Evolutionary conservation across 2,113 vertebrate genomes (phyloP).

Genomic region (Microcebus lehilahytsara): DNA sequence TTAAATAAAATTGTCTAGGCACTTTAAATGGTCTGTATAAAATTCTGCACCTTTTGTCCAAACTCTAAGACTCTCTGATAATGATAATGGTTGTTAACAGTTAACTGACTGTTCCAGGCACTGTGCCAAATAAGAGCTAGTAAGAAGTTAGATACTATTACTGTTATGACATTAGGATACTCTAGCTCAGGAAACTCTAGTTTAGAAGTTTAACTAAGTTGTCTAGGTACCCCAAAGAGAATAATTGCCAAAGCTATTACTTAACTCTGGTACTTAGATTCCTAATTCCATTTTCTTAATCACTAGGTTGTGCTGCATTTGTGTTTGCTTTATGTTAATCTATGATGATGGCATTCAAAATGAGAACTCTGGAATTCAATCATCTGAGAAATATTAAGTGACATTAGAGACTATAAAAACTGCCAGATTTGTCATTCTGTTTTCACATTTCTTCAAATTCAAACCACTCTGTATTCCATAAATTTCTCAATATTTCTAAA

Average conservation of each 20-base stretch:
- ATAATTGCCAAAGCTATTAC: neutral
- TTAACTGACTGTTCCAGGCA: neutral
- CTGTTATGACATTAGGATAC: neutral
- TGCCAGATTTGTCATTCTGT: neutral
- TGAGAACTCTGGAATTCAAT: neutral
- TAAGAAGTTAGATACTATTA: neutral
- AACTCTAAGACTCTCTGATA: neutral
- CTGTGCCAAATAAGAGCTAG: neutral
- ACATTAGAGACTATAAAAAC: neutral
- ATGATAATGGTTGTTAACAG: neutral
- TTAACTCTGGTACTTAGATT: neutral
- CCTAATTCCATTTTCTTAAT: neutral
- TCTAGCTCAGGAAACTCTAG: neutral
- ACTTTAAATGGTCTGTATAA: neutral
- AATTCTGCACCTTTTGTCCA: neutral
- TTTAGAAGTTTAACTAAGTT: conserved; percentile 12
- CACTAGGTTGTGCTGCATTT: neutral
- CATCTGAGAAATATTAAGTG: conserved; percentile 18
- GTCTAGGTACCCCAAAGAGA: neutral
- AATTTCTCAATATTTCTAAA: neutral
- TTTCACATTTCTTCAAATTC: conserved; percentile 1
- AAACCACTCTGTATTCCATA: neutral
- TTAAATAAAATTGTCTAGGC: neutral
- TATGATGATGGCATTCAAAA: neutral
- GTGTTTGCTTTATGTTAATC: neutral